Conservation (phyloP, 2,888 invertebrate genomes). For the Sinhomidia bicolor region DNA sequence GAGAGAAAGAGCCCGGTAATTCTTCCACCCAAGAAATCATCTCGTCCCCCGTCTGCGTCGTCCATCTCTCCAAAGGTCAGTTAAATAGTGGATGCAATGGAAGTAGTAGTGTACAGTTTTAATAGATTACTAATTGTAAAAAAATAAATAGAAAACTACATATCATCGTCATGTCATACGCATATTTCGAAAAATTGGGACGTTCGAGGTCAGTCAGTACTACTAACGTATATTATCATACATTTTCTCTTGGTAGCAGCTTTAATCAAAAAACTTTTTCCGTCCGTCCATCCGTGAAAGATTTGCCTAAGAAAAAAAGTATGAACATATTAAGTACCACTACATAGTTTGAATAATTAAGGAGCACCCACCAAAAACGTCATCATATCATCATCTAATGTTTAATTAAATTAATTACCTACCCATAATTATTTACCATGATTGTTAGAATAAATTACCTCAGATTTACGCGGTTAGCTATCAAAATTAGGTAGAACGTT, state of each 20-base stretch:
- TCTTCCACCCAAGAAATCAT: slow-evolving; percentile 65
- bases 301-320: neutral
- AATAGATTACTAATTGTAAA: neutral
- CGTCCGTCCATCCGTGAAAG: slow-evolving; percentile 48
- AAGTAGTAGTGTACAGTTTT: neutral
- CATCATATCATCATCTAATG: neutral
- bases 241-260: slow-evolving; percentile 34
- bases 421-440: neutral
- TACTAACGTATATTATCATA: neutral
- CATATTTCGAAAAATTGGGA: slow-evolving; percentile 57
- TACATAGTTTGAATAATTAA: neutral
- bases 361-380: neutral
- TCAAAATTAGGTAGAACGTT: slow-evolving; percentile 6
- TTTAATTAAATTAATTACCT: neutral
- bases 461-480: neutral
- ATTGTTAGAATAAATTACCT: neutral
- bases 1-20: slow-evolving; percentile 51
- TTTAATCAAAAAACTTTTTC: slow-evolving; percentile 36
- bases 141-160: neutral
- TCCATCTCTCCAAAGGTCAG: slow-evolving; percentile 48
- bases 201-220: slow-evolving; percentile 56
- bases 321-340: too few species aligned
- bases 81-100: slow-evolving; percentile 21
- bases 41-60: slow-evolving; percentile 55
- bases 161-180: slow-evolving; percentile 16